These are phyloP conservation scores for Papilio dardanus DNA, from an alignment of 1,140 invertebrate genomes.

Conservation along the genomic window DNA sequence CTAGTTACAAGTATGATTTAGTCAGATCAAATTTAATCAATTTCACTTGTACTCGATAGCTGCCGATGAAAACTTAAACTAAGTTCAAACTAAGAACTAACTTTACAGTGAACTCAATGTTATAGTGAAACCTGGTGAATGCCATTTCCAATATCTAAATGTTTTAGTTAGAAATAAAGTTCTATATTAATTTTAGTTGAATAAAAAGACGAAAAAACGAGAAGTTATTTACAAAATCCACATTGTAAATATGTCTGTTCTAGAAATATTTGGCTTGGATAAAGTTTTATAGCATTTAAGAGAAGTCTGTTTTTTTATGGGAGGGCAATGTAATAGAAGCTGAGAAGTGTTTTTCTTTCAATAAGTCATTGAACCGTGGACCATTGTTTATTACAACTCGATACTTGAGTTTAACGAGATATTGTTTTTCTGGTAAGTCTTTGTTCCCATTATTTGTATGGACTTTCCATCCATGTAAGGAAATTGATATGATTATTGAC, in stretches of 20 bases:
- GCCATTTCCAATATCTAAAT: not conserved
- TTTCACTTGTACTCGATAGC: not conserved
- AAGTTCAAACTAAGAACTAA: conserved; percentile 11
- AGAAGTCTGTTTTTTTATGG: not conserved
- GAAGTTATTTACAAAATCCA: not conserved
- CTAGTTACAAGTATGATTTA: too few species aligned
- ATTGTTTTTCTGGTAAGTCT: not conserved
- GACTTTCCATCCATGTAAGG: not conserved
- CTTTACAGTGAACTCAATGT: not conserved
- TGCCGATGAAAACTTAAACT: not conserved
- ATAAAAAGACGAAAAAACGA: not conserved
- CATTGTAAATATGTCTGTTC: too few species aligned
- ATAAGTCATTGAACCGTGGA: not conserved
- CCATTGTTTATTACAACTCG: conserved; percentile 3
- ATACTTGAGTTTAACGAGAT: conserved; percentile 7
- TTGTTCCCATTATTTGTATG: not conserved
- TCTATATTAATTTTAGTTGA: not conserved
- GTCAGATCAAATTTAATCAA: not conserved
- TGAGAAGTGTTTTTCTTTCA: not conserved
- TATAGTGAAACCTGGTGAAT: not conserved
- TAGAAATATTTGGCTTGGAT: too few species aligned
- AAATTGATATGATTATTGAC: conserved; percentile 6
- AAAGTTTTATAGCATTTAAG: too few species aligned
- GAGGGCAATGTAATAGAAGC: not conserved
- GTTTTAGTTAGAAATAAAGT: not conserved